phyloP scores from a whole-genome alignment of 2,113 vertebrate species.

The Ifrita kowaldi region DNA sequence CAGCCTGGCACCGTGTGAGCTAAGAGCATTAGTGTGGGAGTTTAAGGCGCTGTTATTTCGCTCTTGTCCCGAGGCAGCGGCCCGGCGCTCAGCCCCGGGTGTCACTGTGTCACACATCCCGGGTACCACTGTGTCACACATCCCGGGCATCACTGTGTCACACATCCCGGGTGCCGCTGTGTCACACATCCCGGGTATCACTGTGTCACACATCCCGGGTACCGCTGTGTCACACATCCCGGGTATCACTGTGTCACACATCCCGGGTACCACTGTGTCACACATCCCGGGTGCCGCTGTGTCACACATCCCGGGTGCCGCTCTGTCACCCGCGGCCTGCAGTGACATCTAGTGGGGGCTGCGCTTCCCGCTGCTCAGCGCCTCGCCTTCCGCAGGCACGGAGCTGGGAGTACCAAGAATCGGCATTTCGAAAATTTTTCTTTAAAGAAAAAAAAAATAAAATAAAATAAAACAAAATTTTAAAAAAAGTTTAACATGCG shows the following conservation, averaged over 20 bases:
- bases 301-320: too few species aligned
- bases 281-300: too few species aligned
- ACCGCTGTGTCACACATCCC: too few species aligned
- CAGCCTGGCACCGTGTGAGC: rapidly evolving
- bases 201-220: too few species aligned
- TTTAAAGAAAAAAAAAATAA: background rate
- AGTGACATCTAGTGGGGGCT: constrained; percentile 70
- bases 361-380: background rate
- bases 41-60: background rate
- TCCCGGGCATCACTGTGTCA: too few species aligned
- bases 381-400: background rate
- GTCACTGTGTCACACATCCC: too few species aligned
- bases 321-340: constrained; percentile 29
- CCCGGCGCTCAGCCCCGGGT: too few species aligned
- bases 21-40: rapidly evolving
- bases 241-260: background rate
- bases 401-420: background rate
- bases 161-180: too few species aligned
- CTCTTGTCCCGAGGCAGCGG: background rate
- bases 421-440: background rate
- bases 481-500: background rate
- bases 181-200: too few species aligned
- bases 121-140: background rate
- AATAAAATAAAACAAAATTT: too few species aligned
- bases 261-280: background rate